Conservation (phyloP, 2,797 vertebrate genomes). For the Anabacerthia variegaticeps region DNA sequence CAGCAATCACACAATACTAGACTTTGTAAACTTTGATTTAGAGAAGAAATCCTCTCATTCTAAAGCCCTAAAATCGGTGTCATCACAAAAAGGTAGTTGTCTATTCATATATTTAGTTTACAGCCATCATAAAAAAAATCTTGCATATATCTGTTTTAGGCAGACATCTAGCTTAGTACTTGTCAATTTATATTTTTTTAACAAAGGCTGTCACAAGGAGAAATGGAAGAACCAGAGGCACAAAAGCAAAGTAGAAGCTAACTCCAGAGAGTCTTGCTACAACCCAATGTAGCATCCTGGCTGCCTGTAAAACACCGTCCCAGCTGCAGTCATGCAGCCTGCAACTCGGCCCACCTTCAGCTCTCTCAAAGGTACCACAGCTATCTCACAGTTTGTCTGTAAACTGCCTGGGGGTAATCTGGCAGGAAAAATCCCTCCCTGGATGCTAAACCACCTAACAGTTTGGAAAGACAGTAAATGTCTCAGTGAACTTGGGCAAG, state of each 20-base stretch:
- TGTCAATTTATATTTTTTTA: neutral
- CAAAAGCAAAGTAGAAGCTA: neutral
- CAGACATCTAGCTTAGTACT: neutral
- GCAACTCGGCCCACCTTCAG: neutral
- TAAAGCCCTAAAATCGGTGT: neutral
- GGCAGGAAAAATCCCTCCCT: neutral
- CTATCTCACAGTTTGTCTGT: neutral
- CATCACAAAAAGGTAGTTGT: neutral
- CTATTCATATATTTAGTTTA: neutral
- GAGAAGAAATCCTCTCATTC: neutral
- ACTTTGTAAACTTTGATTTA: neutral
- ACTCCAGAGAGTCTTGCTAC: neutral
- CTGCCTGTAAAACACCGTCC: neutral
- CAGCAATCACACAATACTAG: neutral
- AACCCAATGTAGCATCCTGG: fast-evolving
- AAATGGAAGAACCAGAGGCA: neutral
- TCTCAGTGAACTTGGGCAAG: neutral
- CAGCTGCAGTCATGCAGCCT: neutral
- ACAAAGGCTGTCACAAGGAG: neutral
- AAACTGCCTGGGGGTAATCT: fast-evolving
- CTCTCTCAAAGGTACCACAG: neutral
- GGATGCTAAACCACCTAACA: neutral
- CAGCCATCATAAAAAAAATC: neutral
- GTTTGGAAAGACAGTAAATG: neutral
- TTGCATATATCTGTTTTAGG: neutral